Base-by-base conservation (phyloP, 2,888 invertebrate species). In the Cosmopolites sordidus region DNA sequence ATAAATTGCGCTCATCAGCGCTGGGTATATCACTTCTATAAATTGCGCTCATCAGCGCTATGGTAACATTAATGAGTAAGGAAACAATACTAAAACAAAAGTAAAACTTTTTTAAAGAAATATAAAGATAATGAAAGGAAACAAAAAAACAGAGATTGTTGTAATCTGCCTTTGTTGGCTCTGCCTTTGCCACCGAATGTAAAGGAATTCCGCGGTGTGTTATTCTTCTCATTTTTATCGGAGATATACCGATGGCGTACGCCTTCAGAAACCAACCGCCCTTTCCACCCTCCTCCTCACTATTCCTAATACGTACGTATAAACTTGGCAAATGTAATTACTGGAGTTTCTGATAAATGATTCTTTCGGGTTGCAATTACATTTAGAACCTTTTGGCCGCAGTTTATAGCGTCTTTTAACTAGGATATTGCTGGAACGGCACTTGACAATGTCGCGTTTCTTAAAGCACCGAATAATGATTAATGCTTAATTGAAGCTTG, bases 281-380 rank as follows among this genome's bases (percentile, higher is more conserved):
- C 61, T 63, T 62, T 64, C 69, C 22, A 5, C 22, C 22, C 22
- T 8, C 22, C 22, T 69, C 68, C 67, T 22, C 22, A 8, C 8
- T 22, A 22, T 22, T 3, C 22, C 22, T 22, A 22, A 22, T 22
- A 22, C 22, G 68, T 69, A 71, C 69, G 70, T 70, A 71, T 71
- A 72, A 73, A 73, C 71, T 72, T 71, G 65, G 71, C 69, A 67
- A 71, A 71, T 70, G 71, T 72, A 72, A 73, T 73, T 73, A 72
- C 71, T 64, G 64, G 70, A 72, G 71, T 72, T 71, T 70, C 72
- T 74, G 73, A 74, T 74, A 73, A 73, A 74, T 73, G 73, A 73
- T 70, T 72, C 73, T 71, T 73, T 65, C 59, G 73, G 71, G 73
- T 70, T 72, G 73, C 72, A 74, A 74, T 74, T 74, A 74, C 72